Conservation (phyloP, 2,888 invertebrate genomes). For the Tetragonula carbonaria region DNA sequence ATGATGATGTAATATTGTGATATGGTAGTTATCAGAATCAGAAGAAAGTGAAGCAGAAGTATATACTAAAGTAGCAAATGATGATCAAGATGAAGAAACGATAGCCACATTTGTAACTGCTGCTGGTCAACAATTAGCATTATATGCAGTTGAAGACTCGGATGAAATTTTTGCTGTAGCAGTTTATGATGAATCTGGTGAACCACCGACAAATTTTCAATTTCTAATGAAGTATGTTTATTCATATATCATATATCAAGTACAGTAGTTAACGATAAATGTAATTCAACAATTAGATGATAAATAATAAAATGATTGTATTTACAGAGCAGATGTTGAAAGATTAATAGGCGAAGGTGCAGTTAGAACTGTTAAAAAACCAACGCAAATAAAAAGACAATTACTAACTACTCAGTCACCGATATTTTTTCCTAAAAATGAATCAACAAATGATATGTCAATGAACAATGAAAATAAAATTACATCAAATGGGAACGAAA, state of each 20-base stretch:
- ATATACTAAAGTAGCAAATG: constrained; percentile 31
- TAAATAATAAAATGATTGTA: constrained; percentile 25
- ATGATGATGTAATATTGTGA: neutral
- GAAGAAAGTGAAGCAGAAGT: constrained; percentile 56
- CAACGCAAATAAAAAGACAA: constrained; percentile 78
- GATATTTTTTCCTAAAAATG: constrained; percentile 58
- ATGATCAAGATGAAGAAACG: constrained; percentile 79
- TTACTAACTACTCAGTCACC: constrained; percentile 68
- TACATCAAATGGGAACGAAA: constrained; percentile 14
- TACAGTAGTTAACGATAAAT: neutral
- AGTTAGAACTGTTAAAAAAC: constrained; percentile 81
- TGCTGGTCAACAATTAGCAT: constrained; percentile 80
- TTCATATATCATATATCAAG: neutral
- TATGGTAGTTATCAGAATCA: constrained; percentile 46
- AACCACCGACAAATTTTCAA: constrained; percentile 81
- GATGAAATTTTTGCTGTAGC: constrained; percentile 83
- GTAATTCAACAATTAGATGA: neutral
- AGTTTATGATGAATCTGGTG: constrained; percentile 81
- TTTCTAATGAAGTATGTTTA: constrained; percentile 80
- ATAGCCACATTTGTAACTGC: constrained; percentile 82
- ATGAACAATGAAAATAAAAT: constrained; percentile 22
- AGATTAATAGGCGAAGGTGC: constrained; percentile 82
- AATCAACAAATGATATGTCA: constrained; percentile 17
- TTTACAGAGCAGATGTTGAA: constrained; percentile 80
- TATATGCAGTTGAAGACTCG: constrained; percentile 82